These are phyloP conservation scores for Knipowitschia caucasica DNA, from an alignment of 2,797 vertebrate species.

Conservation along the genomic window DNA sequence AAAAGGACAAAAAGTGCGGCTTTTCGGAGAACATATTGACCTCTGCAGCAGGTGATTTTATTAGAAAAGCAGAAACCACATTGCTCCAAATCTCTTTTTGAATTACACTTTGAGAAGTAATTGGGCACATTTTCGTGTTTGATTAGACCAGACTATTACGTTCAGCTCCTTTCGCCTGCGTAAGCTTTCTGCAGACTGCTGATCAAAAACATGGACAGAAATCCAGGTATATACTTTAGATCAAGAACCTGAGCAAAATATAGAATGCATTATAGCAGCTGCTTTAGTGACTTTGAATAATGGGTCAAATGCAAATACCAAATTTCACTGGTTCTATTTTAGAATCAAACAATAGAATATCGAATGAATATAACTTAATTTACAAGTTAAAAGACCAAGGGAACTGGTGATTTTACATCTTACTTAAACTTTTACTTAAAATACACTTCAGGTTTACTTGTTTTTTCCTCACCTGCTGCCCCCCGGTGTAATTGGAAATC, in stretches of 20 bases:
- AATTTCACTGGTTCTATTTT: too few relatives aligned
- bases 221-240: too few relatives aligned
- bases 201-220: background rate
- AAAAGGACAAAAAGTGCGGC: constrained; percentile 16
- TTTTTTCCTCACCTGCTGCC: constrained; percentile 49
- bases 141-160: background rate
- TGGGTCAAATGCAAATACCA: too few relatives aligned
- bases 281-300: too few relatives aligned
- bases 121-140: background rate
- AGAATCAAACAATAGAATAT: too few relatives aligned
- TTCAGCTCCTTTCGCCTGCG: background rate
- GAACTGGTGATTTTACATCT: background rate
- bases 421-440: background rate
- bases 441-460: constrained; percentile 32
- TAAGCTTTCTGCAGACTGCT: too few relatives aligned
- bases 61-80: constrained; percentile 6
- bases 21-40: constrained; percentile 15
- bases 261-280: too few relatives aligned
- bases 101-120: background rate
- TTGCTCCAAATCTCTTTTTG: background rate
- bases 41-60: background rate
- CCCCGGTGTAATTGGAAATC: constrained; percentile 60
- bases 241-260: too few relatives aligned
- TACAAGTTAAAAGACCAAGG: background rate
- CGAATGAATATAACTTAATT: too few relatives aligned